Conservation (phyloP, 2,888 invertebrate genomes). For the Candidula unifasciata region DNA sequence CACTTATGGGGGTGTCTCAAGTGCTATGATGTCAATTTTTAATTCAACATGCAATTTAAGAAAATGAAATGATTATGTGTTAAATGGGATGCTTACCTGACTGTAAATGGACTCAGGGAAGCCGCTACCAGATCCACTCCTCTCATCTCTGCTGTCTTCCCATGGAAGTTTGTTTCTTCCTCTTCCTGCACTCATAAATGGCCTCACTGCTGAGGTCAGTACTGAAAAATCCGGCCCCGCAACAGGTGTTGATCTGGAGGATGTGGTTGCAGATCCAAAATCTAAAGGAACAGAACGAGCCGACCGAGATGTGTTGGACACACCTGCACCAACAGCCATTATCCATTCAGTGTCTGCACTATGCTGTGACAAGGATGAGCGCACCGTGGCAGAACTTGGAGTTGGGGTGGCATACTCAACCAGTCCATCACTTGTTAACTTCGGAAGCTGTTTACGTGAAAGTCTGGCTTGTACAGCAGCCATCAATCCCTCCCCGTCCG, state of each 20-base stretch:
- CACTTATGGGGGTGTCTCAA: too few species aligned
- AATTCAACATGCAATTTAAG: too few species aligned
- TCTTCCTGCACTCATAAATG: slow-evolving; percentile 75
- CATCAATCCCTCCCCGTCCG: slow-evolving; percentile 79
- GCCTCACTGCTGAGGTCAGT: slow-evolving; percentile 63
- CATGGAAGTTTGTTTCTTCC: slow-evolving; percentile 75
- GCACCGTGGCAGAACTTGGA: slow-evolving; percentile 78
- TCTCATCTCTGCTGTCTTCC: slow-evolving; percentile 70
- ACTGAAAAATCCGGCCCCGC: slow-evolving; percentile 55
- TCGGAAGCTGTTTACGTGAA: slow-evolving; percentile 86
- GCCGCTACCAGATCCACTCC: slow-evolving; percentile 51
- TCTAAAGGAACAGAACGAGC: slow-evolving; percentile 66
- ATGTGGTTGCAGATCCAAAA: slow-evolving; percentile 70
- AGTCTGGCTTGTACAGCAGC: slow-evolving; percentile 87
- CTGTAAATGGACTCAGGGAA: slow-evolving; percentile 57
- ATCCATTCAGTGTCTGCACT: slow-evolving; percentile 88
- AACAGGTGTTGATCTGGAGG: slow-evolving; percentile 64
- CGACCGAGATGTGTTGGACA: slow-evolving; percentile 68
- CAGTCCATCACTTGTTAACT: slow-evolving; percentile 84
- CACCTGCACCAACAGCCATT: slow-evolving; percentile 78
- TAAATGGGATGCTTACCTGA: slow-evolving; percentile 51
- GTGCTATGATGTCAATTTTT: too few species aligned
- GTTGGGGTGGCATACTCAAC: slow-evolving; percentile 86
- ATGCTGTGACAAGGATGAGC: slow-evolving; percentile 63
- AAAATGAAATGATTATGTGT: background rate